Percentiles rank a stretch among this genome's conserved stretches.
Evolutionary conservation across 2,888 invertebrate genomes (phyloP).

Genomic region (Anagyrus pseudococci): DNA sequence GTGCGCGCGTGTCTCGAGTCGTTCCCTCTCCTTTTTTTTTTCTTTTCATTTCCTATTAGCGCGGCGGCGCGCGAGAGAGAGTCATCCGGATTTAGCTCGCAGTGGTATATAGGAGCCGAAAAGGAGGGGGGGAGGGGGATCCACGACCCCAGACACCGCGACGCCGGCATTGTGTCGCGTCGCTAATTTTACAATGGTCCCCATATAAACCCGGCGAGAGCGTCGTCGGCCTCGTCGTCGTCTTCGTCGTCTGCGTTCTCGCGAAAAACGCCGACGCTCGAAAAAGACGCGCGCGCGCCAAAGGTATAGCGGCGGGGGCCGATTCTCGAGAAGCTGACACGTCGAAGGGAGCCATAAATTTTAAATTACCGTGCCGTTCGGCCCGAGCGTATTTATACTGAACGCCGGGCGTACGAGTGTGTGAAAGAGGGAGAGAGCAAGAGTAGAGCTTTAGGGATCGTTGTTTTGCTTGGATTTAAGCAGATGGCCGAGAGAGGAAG

Average conservation of each 20-base stretch:
- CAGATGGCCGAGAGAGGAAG: too few species aligned
- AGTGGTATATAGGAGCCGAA: background rate
- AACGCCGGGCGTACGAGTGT: background rate
- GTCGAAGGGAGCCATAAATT: conserved; percentile 27
- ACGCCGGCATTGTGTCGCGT: conserved; percentile 60
- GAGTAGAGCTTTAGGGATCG: too few species aligned
- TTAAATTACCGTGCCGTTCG: conserved; percentile 12
- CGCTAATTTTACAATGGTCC: conserved; percentile 60
- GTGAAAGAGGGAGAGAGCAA: conserved; percentile 13
- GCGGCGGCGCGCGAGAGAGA: background rate
- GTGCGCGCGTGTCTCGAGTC: background rate
- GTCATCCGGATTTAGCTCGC: conserved; percentile 56
- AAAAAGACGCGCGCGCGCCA: background rate
- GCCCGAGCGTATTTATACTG: conserved; percentile 3
- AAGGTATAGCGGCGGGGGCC: conserved; percentile 1
- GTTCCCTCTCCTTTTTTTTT: background rate
- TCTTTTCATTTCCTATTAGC: background rate
- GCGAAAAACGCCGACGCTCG: conserved; percentile 16
- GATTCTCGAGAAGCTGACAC: conserved; percentile 18
- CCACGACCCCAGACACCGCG: conserved; percentile 59
- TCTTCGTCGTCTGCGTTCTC: conserved; percentile 37
- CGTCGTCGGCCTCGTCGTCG: conserved; percentile 42
- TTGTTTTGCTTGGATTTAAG: too few species aligned
- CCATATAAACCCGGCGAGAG: conserved; percentile 33
- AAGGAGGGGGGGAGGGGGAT: conserved; percentile 54